Conservation (phyloP, 2,797 vertebrate genomes). For the Lophius americanus region DNA sequence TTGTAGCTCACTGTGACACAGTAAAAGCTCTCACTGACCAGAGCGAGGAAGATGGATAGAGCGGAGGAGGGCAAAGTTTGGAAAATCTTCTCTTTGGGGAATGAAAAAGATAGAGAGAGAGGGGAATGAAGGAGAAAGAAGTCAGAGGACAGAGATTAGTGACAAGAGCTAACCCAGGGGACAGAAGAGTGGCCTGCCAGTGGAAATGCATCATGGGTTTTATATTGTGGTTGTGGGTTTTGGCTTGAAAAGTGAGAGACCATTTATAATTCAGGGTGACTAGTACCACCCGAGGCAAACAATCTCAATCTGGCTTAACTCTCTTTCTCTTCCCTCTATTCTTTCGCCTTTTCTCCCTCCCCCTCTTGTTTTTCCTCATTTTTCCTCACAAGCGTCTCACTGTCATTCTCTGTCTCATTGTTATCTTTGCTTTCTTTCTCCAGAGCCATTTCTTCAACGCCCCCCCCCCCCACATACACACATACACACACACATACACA, state of each 20-base stretch:
- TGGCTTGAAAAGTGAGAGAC: slow-evolving; percentile 74
- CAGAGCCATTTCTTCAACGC: slow-evolving; percentile 51
- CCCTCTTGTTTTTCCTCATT: slow-evolving; percentile 34
- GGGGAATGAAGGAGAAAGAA: slow-evolving; percentile 39
- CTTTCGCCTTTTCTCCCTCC: slow-evolving; percentile 21
- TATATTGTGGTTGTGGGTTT: slow-evolving; percentile 73
- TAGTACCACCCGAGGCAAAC: slow-evolving; percentile 70
- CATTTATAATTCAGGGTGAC: slow-evolving; percentile 80
- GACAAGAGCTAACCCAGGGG: slow-evolving; percentile 58
- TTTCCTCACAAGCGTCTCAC: slow-evolving; percentile 52
- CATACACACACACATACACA: no score
- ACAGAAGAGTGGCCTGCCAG: slow-evolving; percentile 66
- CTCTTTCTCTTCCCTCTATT: slow-evolving; percentile 54
- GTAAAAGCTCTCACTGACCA: slow-evolving; percentile 31
- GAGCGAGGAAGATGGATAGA: slow-evolving; percentile 43
- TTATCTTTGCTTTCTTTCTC: slow-evolving; percentile 47
- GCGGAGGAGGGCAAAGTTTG: slow-evolving; percentile 52
- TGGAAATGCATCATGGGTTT: slow-evolving; percentile 74
- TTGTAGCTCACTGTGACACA: slow-evolving; percentile 44
- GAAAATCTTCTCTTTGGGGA: slow-evolving; percentile 54
- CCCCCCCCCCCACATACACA: no score
- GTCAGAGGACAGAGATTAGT: slow-evolving; percentile 68
- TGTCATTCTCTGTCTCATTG: slow-evolving; percentile 57
- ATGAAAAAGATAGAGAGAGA: slow-evolving; percentile 28
- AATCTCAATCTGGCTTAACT: slow-evolving; percentile 71